phyloP scores from a whole-genome alignment of 2,113 vertebrate species.

The Typhlomys cinereus region DNA sequence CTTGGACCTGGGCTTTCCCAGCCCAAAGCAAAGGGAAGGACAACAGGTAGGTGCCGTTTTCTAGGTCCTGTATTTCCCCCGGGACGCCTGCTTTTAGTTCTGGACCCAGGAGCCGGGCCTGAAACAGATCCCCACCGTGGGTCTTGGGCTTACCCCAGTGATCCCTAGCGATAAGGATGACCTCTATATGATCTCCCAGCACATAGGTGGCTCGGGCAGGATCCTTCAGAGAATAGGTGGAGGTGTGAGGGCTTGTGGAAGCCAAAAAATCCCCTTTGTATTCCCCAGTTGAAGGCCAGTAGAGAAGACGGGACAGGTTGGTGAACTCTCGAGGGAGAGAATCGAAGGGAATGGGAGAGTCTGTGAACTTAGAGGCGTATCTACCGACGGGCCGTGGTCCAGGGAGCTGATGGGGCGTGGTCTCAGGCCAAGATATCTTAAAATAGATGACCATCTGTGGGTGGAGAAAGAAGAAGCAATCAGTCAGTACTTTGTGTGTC shows the following conservation, averaged over 20 bases:
- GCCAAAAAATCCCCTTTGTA: not conserved
- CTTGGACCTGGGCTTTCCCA: slow-evolving; percentile 43
- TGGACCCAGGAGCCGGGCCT: slow-evolving; percentile 23
- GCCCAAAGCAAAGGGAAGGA: slow-evolving; percentile 67
- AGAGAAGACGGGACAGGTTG: slow-evolving; percentile 5
- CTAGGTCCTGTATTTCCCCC: slow-evolving; percentile 26
- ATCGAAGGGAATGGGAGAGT: not conserved
- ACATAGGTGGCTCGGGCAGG: not conserved
- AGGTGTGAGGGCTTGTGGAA: slow-evolving; percentile 62
- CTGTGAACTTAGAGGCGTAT: not conserved
- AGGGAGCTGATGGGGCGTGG: not conserved
- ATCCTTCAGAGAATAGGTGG: slow-evolving; percentile 25
- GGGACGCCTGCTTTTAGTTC: slow-evolving; percentile 7
- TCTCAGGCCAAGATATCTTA: not conserved
- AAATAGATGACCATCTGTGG: not conserved
- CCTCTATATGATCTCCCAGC: slow-evolving; percentile 56
- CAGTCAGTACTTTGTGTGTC: not conserved
- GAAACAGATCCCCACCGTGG: slow-evolving; percentile 67
- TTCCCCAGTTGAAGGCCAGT: slow-evolving; percentile 54
- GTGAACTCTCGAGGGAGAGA: not conserved
- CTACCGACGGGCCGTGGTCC: not conserved
- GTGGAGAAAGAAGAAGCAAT: not conserved
- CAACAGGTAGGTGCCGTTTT: slow-evolving; percentile 71
- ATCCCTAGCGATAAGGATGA: slow-evolving; percentile 58
- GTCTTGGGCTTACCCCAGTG: slow-evolving; percentile 57